Percentiles rank a stretch among this genome's conserved stretches.
phyloP scores from a whole-genome alignment of 2,888 invertebrate species.

The Dryocosmus kuriphilus region DNA sequence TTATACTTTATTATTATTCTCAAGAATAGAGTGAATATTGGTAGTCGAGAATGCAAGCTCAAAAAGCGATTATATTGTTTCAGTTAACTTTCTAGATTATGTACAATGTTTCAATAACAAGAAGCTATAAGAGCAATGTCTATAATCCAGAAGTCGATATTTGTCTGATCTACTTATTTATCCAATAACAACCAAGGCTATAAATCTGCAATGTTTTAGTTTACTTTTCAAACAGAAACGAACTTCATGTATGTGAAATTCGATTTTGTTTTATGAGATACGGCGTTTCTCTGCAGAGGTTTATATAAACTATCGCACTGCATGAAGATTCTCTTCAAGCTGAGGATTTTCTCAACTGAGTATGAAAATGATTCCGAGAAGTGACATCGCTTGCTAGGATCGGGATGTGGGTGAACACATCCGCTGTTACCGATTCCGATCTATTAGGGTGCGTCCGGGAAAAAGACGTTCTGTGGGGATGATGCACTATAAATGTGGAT shows the following conservation, averaged over 20 bases:
- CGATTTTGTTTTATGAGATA: background rate
- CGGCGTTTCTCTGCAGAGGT: background rate
- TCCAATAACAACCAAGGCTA: too few species aligned
- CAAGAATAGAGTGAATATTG: too few species aligned
- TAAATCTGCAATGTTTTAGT: background rate
- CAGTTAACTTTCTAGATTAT: too few species aligned
- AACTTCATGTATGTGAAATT: background rate
- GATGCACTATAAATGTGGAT: slow-evolving; percentile 62
- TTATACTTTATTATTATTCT: too few species aligned
- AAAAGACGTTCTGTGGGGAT: slow-evolving; percentile 54
- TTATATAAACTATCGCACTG: background rate
- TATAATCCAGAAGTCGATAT: too few species aligned
- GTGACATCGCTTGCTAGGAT: background rate
- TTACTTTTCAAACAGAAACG: background rate
- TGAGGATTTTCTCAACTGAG: slow-evolving; percentile 9
- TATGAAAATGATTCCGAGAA: background rate
- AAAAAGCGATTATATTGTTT: too few species aligned
- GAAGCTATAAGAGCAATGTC: too few species aligned
- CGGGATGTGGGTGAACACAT: slow-evolving; percentile 17
- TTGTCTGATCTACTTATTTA: too few species aligned
- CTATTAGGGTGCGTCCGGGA: slow-evolving; percentile 54
- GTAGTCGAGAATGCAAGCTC: too few species aligned
- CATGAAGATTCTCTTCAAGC: background rate
- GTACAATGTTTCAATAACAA: too few species aligned
- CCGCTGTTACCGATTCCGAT: slow-evolving; percentile 27